These are phyloP conservation scores for Hippasteria phrygiana DNA, from an alignment of 53 echinoderm and acorn worm genomes.

Conservation along the genomic window DNA sequence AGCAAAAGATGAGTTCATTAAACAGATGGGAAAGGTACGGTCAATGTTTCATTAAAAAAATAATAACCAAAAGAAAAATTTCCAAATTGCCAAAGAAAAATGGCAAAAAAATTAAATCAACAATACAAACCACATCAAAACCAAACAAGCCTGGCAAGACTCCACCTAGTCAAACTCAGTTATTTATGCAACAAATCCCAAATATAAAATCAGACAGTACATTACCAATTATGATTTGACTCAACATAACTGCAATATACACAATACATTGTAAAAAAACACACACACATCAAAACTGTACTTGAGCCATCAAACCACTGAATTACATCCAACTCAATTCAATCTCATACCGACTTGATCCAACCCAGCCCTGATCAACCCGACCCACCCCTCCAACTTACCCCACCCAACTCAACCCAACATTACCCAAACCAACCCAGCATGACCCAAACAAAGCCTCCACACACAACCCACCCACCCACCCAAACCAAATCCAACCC, in stretches of 20 bases:
- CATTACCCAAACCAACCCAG: neutral
- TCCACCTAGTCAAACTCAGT: neutral
- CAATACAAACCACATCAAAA: neutral
- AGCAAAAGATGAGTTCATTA: neutral
- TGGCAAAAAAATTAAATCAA: neutral
- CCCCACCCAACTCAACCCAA: neutral
- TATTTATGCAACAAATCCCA: neutral
- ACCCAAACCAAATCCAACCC: neutral
- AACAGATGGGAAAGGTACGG: neutral
- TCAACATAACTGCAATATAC: neutral
- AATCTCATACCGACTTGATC: neutral
- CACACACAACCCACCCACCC: neutral
- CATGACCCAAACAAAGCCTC: neutral
- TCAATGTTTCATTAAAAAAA: too few relatives aligned
- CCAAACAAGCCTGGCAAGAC: neutral
- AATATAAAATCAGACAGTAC: neutral
- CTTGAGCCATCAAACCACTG: neutral
- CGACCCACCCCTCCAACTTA: neutral
- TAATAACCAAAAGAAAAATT: too few relatives aligned
- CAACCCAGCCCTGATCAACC: neutral
- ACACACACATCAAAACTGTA: neutral
- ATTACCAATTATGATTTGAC: neutral
- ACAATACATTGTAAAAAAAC: neutral
- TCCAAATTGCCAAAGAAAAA: neutral
- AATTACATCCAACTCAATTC: too few relatives aligned